Evolutionary conservation across 2,113 vertebrate genomes (phyloP).

Genomic region (Leptobrachium ailaonicum): DNA sequence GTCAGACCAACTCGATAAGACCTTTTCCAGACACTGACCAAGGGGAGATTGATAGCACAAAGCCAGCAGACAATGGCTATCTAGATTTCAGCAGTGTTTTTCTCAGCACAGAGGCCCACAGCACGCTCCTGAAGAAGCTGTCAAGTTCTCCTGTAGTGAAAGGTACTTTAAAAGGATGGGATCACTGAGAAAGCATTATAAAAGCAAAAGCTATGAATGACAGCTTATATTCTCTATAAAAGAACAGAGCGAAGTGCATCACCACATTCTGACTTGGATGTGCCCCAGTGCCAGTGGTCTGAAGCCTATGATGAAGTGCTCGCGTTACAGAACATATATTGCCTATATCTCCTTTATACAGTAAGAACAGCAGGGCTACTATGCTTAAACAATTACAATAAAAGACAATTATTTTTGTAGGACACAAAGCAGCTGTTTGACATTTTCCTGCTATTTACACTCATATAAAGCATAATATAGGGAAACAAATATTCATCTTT

Average conservation of each 20-base stretch:
- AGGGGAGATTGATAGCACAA: constrained; percentile 35
- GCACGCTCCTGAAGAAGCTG: constrained; percentile 17
- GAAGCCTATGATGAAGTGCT: no score
- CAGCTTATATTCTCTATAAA: background rate
- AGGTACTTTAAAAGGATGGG: background rate
- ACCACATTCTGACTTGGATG: background rate
- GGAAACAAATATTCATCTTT: no score
- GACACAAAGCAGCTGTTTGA: no score
- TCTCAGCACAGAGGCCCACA: constrained; percentile 2
- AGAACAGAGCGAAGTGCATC: background rate
- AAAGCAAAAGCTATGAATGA: background rate
- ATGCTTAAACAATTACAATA: no score
- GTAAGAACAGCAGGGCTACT: no score
- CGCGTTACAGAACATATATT: no score
- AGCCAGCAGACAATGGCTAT: constrained; percentile 15
- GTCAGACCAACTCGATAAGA: constrained; percentile 38
- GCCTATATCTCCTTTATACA: no score
- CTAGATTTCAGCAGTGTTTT: constrained; percentile 30
- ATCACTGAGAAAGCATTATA: background rate
- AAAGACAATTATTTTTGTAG: no score
- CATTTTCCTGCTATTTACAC: no score
- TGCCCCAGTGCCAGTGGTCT: no score
- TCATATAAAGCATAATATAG: no score
- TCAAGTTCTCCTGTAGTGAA: constrained; percentile 17
- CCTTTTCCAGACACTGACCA: constrained; percentile 32